A percentile compares a stretch with the other conserved stretches of the same genome.
phyloP scores from a whole-genome alignment of 2,888 invertebrate genomes.

The Diaperis boleti region DNA sequence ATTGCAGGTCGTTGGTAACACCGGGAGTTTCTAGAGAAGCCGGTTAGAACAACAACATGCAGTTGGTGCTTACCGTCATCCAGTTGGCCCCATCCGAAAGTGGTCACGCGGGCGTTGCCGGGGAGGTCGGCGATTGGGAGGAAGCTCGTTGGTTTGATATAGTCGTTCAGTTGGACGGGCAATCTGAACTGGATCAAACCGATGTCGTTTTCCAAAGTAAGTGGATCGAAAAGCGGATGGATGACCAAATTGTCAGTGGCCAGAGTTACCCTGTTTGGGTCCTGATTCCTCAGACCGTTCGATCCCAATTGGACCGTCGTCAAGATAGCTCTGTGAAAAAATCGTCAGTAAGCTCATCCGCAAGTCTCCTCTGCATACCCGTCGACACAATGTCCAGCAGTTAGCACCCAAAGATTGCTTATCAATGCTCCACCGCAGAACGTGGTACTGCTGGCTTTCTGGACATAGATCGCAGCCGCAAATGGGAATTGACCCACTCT shows the following conservation, averaged over 20 bases:
- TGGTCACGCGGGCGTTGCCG: constrained; percentile 11
- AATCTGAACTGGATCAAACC: constrained; percentile 15
- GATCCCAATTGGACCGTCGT: constrained; percentile 8
- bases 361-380: constrained; percentile 5
- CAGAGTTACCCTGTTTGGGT: constrained; percentile 14
- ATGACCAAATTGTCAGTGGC: constrained; percentile 23
- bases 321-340: constrained; percentile 8
- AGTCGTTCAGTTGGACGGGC: constrained; percentile 8
- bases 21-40: constrained; percentile 8
- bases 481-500: constrained; percentile 55
- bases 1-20: constrained; percentile 8
- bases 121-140: constrained; percentile 11
- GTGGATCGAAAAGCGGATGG: constrained; percentile 16
- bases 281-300: background rate
- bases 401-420: constrained; percentile 49
- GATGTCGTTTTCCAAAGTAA: constrained; percentile 22
- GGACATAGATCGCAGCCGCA: constrained; percentile 50
- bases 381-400: constrained; percentile 54
- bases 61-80: constrained; percentile 9
- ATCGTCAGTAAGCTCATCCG: background rate
- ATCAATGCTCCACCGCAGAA: constrained; percentile 55
- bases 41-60: background rate
- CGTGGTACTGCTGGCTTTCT: background rate
- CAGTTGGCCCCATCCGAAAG: constrained; percentile 30
- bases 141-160: constrained; percentile 17